phyloP scores from a whole-genome alignment of 2,888 invertebrate genomes.

The Venusia cambrica region DNA sequence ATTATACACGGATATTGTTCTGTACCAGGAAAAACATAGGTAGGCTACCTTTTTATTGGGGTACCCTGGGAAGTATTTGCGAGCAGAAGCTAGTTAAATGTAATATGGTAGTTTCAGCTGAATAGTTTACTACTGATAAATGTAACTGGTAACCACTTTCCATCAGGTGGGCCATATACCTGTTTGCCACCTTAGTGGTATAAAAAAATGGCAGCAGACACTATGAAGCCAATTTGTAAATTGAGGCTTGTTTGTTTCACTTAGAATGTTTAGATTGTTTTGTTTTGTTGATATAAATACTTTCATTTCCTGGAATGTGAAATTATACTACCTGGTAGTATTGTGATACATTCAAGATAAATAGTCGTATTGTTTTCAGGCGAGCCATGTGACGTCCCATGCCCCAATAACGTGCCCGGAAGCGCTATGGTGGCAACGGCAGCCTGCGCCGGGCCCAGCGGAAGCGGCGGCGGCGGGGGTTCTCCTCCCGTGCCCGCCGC shows the following conservation, averaged over 20 bases:
- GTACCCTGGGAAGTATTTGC: no score
- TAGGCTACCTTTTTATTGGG: no score
- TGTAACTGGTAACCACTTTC: no score
- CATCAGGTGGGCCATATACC: no score
- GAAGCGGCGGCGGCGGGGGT: constrained; percentile 77
- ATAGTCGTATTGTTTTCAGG: constrained; percentile 62
- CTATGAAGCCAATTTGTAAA: constrained; percentile 3
- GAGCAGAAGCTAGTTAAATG: constrained; percentile 8
- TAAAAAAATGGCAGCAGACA: not conserved
- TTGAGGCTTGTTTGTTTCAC: no score
- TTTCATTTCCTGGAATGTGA: not conserved
- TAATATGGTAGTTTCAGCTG: constrained; percentile 8
- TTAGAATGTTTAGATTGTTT: no score
- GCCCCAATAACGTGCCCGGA: constrained; percentile 84
- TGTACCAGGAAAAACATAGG: no score
- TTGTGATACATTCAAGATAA: not conserved
- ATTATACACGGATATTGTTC: no score
- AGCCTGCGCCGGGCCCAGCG: constrained; percentile 74
- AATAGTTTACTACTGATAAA: constrained; percentile 10
- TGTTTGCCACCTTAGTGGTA: no score
- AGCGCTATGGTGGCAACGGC: constrained; percentile 75
- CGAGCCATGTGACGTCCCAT: constrained; percentile 89
- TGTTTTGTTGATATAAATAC: no score
- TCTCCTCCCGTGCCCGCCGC: constrained; percentile 77
- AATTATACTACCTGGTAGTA: not conserved